Evolutionary conservation across 2,888 invertebrate genomes (phyloP).

Genomic region (Euclidia mi): DNA sequence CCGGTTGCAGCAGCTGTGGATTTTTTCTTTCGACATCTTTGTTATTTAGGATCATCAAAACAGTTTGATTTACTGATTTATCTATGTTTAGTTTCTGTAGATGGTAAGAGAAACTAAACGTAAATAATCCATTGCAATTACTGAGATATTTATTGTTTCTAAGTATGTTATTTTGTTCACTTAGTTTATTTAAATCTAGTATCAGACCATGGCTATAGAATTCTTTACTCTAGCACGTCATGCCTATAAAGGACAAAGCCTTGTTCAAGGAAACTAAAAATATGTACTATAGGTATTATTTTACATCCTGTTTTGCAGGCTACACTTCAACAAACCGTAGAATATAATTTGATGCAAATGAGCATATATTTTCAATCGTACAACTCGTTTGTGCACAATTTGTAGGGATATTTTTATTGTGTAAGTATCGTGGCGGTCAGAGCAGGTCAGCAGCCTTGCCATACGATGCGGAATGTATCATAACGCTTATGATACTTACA

Average conservation of each 20-base stretch:
- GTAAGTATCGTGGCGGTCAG: slow-evolving; percentile 40
- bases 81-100: slow-evolving; percentile 36
- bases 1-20: slow-evolving; percentile 56
- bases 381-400: neutral
- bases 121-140: no score
- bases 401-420: slow-evolving; percentile 18
- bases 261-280: slow-evolving; percentile 24
- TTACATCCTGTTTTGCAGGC: slow-evolving; percentile 16
- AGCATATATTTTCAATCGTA: slow-evolving; percentile 12
- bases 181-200: no score
- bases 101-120: no score
- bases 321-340: slow-evolving; percentile 5
- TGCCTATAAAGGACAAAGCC: neutral
- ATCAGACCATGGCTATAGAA: no score
- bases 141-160: no score
- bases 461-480: slow-evolving; percentile 67
- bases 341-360: slow-evolving; percentile 18
- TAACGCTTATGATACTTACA: slow-evolving; percentile 59
- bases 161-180: no score
- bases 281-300: slow-evolving; percentile 10
- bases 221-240: slow-evolving; percentile 1
- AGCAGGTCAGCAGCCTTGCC: slow-evolving; percentile 66
- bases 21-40: slow-evolving; percentile 41
- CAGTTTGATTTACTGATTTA: slow-evolving; percentile 42
- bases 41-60: slow-evolving; percentile 49